A percentile compares a stretch with the other conserved stretches of the same genome.
phyloP scores from a whole-genome alignment of 1,140 invertebrate genomes.

The Nasonia longicornis region DNA sequence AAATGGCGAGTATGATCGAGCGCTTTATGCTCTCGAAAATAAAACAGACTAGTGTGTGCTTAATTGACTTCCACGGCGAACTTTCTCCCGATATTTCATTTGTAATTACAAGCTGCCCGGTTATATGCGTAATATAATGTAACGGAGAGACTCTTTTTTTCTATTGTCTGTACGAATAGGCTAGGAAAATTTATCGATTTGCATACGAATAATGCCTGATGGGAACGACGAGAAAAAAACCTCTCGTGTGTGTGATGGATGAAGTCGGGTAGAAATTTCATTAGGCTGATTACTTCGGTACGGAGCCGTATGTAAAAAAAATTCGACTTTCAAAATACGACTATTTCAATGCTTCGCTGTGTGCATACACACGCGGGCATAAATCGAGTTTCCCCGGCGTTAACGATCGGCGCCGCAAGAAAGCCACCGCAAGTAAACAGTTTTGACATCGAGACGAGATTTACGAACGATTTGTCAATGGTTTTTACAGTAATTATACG shows the following conservation, averaged over 20 bases:
- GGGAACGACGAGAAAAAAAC: neutral
- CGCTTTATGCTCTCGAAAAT: neutral
- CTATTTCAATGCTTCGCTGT: neutral
- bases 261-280: neutral
- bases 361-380: no score
- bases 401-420: neutral
- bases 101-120: neutral
- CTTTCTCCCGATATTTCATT: constrained; percentile 10
- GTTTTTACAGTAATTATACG: neutral
- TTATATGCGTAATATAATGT: neutral
- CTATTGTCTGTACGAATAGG: neutral
- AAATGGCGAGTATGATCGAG: neutral
- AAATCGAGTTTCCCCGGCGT: no score
- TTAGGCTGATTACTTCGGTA: neutral
- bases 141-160: neutral
- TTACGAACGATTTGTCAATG: no score
- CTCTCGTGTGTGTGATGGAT: neutral
- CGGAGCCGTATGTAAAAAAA: neutral
- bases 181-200: neutral
- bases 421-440: neutral
- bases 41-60: neutral
- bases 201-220: neutral
- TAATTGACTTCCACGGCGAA: neutral
- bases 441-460: no score
- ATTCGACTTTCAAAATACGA: neutral